A percentile compares a stretch with the other conserved stretches of the same genome.
Conservation (phyloP, 2,888 invertebrate genomes). For the Rhingia campestris region DNA sequence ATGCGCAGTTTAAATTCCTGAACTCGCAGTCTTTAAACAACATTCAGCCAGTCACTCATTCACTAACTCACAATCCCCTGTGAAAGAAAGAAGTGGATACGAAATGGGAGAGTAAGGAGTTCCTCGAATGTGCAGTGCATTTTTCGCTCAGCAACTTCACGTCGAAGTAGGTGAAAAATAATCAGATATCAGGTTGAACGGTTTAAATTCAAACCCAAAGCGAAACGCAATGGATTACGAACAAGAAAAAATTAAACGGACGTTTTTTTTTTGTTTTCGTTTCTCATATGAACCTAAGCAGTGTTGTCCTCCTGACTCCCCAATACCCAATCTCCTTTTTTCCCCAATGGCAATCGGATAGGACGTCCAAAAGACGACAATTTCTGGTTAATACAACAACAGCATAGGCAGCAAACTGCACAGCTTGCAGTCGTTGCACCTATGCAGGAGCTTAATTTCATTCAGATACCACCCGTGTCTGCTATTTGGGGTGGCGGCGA, state of each 20-base stretch:
- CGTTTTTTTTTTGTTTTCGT: not conserved
- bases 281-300: slow-evolving; percentile 2
- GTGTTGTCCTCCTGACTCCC: slow-evolving; percentile 13
- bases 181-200: slow-evolving; percentile 43
- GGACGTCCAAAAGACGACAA: slow-evolving; percentile 28
- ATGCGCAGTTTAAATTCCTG: slow-evolving; percentile 2
- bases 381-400: slow-evolving; percentile 32
- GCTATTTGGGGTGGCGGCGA: slow-evolving; percentile 9
- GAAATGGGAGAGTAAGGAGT: slow-evolving; percentile 29
- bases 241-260: not conserved
- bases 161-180: slow-evolving; percentile 48
- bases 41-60: slow-evolving; percentile 16
- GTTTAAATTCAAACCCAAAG: slow-evolving; percentile 11
- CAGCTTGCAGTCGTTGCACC: slow-evolving; percentile 46
- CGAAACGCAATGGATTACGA: slow-evolving; percentile 6
- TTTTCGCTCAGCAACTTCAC: slow-evolving; percentile 16
- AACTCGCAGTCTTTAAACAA: slow-evolving; percentile 1
- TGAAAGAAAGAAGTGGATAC: slow-evolving; percentile 18
- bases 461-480: slow-evolving; percentile 53
- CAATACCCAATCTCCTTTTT: not conserved
- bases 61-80: not conserved
- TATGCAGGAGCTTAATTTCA: slow-evolving; percentile 43
- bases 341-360: not conserved
- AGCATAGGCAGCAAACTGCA: slow-evolving; percentile 31
- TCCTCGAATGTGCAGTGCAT: not conserved